Evolutionary conservation across 2,113 vertebrate species (phyloP), one percentile per base, ranked within the genome.

Genomic region (Sinocyclocheilus maitianheensis): DNA sequence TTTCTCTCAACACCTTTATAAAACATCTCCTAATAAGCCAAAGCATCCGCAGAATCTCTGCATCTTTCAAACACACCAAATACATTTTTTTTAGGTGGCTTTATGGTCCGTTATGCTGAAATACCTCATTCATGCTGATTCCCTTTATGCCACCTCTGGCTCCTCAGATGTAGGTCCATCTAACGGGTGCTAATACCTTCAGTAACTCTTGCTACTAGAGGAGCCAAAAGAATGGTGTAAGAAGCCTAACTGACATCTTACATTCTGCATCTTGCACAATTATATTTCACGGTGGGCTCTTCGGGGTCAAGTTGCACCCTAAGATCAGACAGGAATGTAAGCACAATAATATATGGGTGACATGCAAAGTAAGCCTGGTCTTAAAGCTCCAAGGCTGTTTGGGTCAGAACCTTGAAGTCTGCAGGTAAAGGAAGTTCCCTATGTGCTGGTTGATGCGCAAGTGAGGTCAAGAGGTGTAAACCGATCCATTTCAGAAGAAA

Each of bases 71-170:
- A 48, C 40, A 26, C 34, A 81, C 40, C 40, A 67, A 65, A 48
- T 30, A 65, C 8, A 16, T 16, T 10, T 12, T 46, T 43, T 46
- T 43, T 4, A 8, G 20, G 11, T n/a, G 22, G 11, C 3, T 4
- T 63, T 13, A 62, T 63, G 34, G 40, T 62, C 22, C 20, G 3
- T 62, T 40, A 80, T 63, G 37, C 1, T 40, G 77, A 81, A 48
- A 48, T 81, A 67, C 60, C 79, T 65, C 14, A 10, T 81, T 26
- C 60, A 18, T 26, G n/a, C 77, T 3, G 77, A 80, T 9, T 62
- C n/a, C n/a, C n/a, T 76, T 81, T 81, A 65, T 48, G 48, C 18
- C 60, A 65, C 60, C 7, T 43, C 30, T n/a, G 26, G 58, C 58
- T 40, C 37, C 12, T 62, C 77, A 37, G 30, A n/a, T 37, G 30